Evolutionary conservation across 1,140 invertebrate species (phyloP).

Genomic region (Euglossa dilemma): DNA sequence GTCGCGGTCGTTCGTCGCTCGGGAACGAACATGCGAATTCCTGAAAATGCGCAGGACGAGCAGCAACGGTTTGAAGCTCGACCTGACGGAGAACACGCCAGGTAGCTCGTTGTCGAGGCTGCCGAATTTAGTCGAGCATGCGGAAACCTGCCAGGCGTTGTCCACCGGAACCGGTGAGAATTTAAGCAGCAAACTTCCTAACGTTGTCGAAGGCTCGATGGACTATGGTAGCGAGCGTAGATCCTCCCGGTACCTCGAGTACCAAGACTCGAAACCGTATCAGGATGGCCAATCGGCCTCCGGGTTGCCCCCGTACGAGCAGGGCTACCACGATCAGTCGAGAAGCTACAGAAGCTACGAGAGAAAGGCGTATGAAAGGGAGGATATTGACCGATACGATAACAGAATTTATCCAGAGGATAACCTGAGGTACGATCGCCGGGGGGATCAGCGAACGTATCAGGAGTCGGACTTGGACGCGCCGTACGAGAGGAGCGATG

Average conservation of each 20-base stretch:
- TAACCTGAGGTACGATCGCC: slow-evolving; percentile 72
- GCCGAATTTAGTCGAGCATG: slow-evolving; percentile 81
- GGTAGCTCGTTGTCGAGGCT: slow-evolving; percentile 79
- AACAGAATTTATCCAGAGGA: slow-evolving; percentile 79
- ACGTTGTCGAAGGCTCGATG: slow-evolving; percentile 84
- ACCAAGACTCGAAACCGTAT: slow-evolving; percentile 71
- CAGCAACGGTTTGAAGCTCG: slow-evolving; percentile 80
- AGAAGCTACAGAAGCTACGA: slow-evolving; percentile 70
- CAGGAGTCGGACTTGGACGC: slow-evolving; percentile 80
- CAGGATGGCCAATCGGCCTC: slow-evolving; percentile 66
- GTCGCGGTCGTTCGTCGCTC: slow-evolving; percentile 38
- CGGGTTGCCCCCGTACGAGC: slow-evolving; percentile 57
- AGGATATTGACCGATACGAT: slow-evolving; percentile 76
- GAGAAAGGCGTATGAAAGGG: slow-evolving; percentile 73
- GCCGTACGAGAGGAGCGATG: slow-evolving; percentile 76
- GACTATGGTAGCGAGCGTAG: slow-evolving; percentile 85
- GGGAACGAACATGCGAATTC: slow-evolving; percentile 78
- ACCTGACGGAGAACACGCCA: slow-evolving; percentile 81
- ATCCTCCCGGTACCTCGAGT: slow-evolving; percentile 80
- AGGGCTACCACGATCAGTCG: slow-evolving; percentile 64
- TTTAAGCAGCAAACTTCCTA: slow-evolving; percentile 81
- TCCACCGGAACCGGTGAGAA: slow-evolving; percentile 75
- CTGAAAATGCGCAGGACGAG: slow-evolving; percentile 79
- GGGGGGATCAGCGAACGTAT: slow-evolving; percentile 71
- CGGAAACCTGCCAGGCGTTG: slow-evolving; percentile 71